Evolutionary conservation across 2,113 vertebrate species (phyloP).

Genomic region (Struthio camelus): DNA sequence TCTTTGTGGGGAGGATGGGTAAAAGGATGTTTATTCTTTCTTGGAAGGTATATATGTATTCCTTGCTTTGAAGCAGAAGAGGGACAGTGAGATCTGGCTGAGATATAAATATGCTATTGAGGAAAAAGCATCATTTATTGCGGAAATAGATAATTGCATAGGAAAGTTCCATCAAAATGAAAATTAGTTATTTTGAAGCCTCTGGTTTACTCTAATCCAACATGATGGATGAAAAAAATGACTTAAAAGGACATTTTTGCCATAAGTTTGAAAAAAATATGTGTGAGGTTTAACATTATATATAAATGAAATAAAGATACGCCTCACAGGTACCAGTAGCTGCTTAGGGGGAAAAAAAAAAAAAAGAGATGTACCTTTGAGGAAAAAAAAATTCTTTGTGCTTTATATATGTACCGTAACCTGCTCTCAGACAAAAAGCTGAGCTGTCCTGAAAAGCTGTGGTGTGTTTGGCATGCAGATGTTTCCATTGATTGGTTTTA

Average conservation of each 20-base stretch:
- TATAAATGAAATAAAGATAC: background rate
- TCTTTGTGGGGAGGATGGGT: background rate
- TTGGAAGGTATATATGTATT: background rate
- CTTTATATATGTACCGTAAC: background rate
- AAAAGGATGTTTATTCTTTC: background rate
- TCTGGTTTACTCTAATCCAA: conserved; percentile 2
- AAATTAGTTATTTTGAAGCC: background rate
- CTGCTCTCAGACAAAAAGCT: background rate
- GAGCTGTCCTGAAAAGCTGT: background rate
- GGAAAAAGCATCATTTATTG: background rate
- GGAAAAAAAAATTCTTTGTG: background rate
- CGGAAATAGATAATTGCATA: conserved; percentile 10
- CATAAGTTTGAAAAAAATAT: background rate
- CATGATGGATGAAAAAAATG: background rate
- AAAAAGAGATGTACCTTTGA: background rate
- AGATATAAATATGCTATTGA: background rate
- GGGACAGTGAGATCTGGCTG: background rate
- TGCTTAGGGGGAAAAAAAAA: background rate
- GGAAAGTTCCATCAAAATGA: background rate
- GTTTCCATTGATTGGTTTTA: background rate
- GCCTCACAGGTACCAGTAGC: background rate
- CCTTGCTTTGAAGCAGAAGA: background rate
- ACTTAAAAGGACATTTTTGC: background rate
- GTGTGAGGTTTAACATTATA: background rate
- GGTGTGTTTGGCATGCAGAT: background rate